A percentile compares a stretch with the other conserved stretches of the same genome.
phyloP scores from a whole-genome alignment of 2,113 vertebrate species.

The Polypterus senegalus region DNA sequence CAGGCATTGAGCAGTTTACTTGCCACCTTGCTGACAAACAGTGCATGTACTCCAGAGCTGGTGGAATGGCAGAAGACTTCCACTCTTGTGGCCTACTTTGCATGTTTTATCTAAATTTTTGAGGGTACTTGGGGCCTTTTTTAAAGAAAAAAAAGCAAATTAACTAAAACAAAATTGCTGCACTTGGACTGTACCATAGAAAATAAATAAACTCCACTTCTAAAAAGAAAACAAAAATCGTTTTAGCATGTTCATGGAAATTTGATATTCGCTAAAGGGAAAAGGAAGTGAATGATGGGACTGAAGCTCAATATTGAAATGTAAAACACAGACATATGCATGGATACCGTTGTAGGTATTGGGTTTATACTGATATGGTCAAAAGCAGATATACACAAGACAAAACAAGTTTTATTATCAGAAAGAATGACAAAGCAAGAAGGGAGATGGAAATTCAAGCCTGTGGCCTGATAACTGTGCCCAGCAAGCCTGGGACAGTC shows the following conservation, averaged over 20 bases:
- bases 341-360: conserved; percentile 65
- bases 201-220: conserved; percentile 13
- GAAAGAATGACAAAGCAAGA: no score
- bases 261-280: conserved; percentile 16
- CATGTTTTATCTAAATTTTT: conserved; percentile 38
- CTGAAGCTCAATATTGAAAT: conserved; percentile 15
- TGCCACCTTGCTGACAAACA: conserved; percentile 21
- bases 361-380: no score
- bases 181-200: conserved; percentile 25
- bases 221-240: conserved; percentile 22
- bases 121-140: conserved; percentile 13
- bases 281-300: conserved; percentile 13
- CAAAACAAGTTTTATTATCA: no score
- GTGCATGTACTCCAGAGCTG: conserved; percentile 29
- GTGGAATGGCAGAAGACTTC: conserved; percentile 17
- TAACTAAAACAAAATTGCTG: conserved; percentile 11
- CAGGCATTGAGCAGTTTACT: conserved; percentile 16
- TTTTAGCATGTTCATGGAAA: conserved; percentile 50
- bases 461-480: no score
- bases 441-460: no score
- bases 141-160: conserved; percentile 20
- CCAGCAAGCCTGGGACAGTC: no score
- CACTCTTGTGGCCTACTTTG: conserved; percentile 33
- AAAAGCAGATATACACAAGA: no score
- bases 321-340: conserved; percentile 41